phyloP scores from a whole-genome alignment of 1,140 invertebrate genomes.

The Brachionus sp. region DNA sequence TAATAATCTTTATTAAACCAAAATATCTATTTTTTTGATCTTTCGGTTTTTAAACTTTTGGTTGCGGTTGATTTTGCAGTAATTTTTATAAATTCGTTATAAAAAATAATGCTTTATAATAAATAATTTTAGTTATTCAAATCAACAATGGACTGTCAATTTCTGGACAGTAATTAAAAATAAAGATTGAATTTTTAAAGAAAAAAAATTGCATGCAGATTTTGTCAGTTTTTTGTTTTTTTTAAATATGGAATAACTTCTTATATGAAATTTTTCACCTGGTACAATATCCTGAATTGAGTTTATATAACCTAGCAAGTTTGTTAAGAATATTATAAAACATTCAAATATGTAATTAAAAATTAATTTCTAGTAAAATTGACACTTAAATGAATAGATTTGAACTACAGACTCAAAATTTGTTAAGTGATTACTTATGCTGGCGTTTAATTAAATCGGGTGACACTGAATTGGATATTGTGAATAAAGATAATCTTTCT shows the following conservation, averaged over 20 bases:
- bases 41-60: too few species aligned
- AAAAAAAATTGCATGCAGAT: too few species aligned
- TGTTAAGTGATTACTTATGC: conserved; percentile 11
- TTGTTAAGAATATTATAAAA: not conserved
- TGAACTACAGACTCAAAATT: not conserved
- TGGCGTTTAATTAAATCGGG: not conserved
- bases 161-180: too few species aligned
- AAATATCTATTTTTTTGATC: too few species aligned
- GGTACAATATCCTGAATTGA: not conserved
- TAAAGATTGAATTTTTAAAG: too few species aligned
- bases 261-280: not conserved
- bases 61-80: too few species aligned
- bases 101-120: too few species aligned
- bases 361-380: not conserved
- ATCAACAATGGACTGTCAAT: too few species aligned
- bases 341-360: not conserved
- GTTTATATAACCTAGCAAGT: not conserved
- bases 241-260: not conserved
- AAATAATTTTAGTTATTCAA: too few species aligned
- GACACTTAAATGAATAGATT: not conserved
- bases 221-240: not conserved
- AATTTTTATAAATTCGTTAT: too few species aligned
- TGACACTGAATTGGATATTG: not conserved
- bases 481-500: not conserved
- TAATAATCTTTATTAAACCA: too few species aligned